Base-by-base conservation (phyloP, 2,888 invertebrate species). In the Noctua pronuba region DNA sequence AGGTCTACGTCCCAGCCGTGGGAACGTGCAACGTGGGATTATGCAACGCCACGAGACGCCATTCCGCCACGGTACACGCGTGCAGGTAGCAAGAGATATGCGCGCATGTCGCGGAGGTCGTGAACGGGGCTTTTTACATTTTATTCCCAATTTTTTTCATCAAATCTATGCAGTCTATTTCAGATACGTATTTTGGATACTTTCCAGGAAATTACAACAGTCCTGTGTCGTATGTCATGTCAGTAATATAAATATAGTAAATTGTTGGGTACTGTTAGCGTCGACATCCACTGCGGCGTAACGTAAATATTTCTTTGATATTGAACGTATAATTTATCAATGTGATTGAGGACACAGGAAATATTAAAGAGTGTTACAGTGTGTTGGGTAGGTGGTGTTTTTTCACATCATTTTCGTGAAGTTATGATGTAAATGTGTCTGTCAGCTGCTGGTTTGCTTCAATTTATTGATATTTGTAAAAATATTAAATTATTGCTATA, bases 231-330 rank as follows among this genome's bases (percentile, higher is more conserved):
- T 86, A 86, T 90, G 90, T 90, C 90, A 86, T 82, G 84, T 85
- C 84, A 76, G 82, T 73, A 85, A 86, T 89, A 89, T 90, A 86
- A 88, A 90, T 90, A 89, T 79, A 89, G 83, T 88, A 86, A 84
- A 89, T 82, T 78, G 80, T 82, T 79, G 68, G 67, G 71, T 81
- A 88, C 74, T 74, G 69, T 84, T 84, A 80, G 80, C 79, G 65
- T 75, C 38, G 71, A 55, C 21, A 62, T 49, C 65, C 80, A 83
- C 86, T 88, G 80, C 69, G 49, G 83, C 79, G 78, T 86, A 87
- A 79, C 80, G 77, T 86, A 78, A 80, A 79, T 83, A 85, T 80
- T 82, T 83, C 86, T 85, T 85, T 85, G 86, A 85, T 85, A 85
- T 83, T 74, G 52, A 67, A 67, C 58, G n/a, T 16, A 77, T 83